phyloP scores from a whole-genome alignment of 2,113 vertebrate species.

The Brachyhypopomus occidentalis region DNA sequence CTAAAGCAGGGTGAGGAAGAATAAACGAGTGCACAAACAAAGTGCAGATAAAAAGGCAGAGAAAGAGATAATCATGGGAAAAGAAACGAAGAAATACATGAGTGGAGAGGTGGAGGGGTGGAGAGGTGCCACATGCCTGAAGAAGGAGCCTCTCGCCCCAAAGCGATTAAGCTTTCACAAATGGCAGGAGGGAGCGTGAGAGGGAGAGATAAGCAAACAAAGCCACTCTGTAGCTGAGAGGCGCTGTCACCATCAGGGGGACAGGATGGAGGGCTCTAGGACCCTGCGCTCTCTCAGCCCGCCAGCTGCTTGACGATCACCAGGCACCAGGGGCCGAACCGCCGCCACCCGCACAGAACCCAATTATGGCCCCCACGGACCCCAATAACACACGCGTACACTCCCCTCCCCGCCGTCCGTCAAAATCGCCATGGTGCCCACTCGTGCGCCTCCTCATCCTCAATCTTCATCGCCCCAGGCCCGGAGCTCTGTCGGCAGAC shows the following conservation, averaged over 20 bases:
- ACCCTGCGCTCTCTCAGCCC: neutral
- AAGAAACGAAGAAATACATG: neutral
- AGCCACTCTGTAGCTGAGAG: constrained; percentile 10
- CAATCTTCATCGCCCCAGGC: constrained; percentile 36
- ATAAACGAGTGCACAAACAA: no score
- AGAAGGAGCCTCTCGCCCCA: constrained; percentile 1
- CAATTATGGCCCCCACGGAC: constrained; percentile 64
- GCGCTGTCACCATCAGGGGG: constrained; percentile 20
- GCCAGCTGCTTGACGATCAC: neutral
- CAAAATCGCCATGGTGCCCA: constrained; percentile 58
- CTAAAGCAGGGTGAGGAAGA: no score
- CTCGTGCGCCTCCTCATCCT: constrained; percentile 49
- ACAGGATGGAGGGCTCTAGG: constrained; percentile 36
- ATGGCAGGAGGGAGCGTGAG: constrained; percentile 1
- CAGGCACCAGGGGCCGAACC: constrained; percentile 34
- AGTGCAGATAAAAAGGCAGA: neutral
- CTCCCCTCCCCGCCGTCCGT: constrained; percentile 59
- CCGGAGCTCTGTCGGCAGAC: neutral
- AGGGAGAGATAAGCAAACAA: constrained; percentile 32
- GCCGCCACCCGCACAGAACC: constrained; percentile 52
- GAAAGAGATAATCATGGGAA: neutral
- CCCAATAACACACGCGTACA: constrained; percentile 62
- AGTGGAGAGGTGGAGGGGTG: no score
- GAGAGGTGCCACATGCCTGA: neutral
- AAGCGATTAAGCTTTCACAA: constrained; percentile 20